Evolutionary conservation across 1,140 invertebrate genomes (phyloP), one percentile per base, ranked within the genome.

Genomic region (Schlechtendalia chinensis): DNA sequence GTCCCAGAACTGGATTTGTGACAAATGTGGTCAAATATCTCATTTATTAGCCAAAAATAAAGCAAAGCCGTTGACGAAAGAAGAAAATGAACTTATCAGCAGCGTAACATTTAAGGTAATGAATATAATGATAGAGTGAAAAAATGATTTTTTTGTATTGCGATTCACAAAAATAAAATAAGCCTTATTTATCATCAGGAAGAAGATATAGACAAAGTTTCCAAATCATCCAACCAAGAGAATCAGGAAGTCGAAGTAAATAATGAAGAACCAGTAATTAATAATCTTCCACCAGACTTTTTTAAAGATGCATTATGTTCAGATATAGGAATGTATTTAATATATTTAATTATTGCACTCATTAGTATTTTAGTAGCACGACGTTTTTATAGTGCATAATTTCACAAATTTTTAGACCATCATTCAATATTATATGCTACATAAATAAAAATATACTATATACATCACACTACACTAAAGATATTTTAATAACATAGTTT

Each of bases 1-100:
- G 84, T 91, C 90, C 3, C 84, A 85, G 63, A 85, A 82, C 63
- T 91, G 89, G 89, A 85, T 87, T 54, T 92, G 90, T 84, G 82
- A 86, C 17, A 85, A 85, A 24, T 91, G 90, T 88, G 91, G 91
- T 12, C 86, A 87, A 82, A 88, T 89, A 81, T 82, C 85, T 22
- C 84, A 86, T 45, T 86, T 88, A 22, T 83, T 90, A 11, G 82
- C 82, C 45, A 82, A 86, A 24, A 85, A 86, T 79, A 82, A 82
- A 12, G 77, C 80, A 47, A 86, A 84, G 81, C 85, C 86, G 39
- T 86, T 87, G 14, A 86, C 86, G 4, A 84, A 86, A 81, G 87
- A 87, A 72, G 87, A 88, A 81, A 85, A 85, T 58, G 84, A 86
- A 58, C 86, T 88, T 83, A 83, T 88, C 5, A 84, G 86, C 50